Conservation (phyloP, 2,888 invertebrate species). For the Timandra comae region DNA sequence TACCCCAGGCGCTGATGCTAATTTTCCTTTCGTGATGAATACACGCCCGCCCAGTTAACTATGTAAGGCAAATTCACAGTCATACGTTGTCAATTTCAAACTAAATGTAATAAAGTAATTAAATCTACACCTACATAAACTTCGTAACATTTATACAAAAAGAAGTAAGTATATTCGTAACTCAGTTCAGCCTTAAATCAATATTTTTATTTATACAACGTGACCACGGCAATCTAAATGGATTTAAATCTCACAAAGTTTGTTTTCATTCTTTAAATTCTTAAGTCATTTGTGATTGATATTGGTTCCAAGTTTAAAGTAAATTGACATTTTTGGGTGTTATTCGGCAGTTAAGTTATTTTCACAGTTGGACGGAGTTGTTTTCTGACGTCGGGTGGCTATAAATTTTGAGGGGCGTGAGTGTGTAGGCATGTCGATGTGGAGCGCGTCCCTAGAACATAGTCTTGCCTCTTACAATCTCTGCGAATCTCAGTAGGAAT, state of each 20-base stretch:
- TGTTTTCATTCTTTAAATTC: constrained; percentile 8
- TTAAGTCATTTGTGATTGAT: constrained; percentile 9
- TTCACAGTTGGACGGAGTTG: constrained; percentile 34
- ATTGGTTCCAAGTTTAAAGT: constrained; percentile 8
- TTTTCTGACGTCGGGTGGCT: constrained; percentile 38
- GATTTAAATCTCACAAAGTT: constrained; percentile 1
- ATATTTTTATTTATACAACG: no score
- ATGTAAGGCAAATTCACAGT: constrained; percentile 1
- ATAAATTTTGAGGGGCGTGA: constrained; percentile 39
- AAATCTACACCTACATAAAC: no score
- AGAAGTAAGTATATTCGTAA: background rate
- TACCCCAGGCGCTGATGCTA: constrained; percentile 26
- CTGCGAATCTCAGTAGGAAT: constrained; percentile 41
- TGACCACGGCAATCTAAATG: no score
- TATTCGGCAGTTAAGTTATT: constrained; percentile 25
- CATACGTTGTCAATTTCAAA: constrained; percentile 3
- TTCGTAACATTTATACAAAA: constrained; percentile 4
- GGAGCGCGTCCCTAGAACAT: constrained; percentile 12
- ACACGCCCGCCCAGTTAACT: background rate
- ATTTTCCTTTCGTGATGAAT: constrained; percentile 28
- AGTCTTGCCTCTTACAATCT: constrained; percentile 18
- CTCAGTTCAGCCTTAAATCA: background rate
- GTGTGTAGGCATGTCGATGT: constrained; percentile 31
- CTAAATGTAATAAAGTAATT: background rate
- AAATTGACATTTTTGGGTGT: constrained; percentile 13